Evolutionary conservation across 2,797 vertebrate genomes (phyloP), one percentile per base, ranked within the genome.

Genomic region (Melanotaenia boesemani): DNA sequence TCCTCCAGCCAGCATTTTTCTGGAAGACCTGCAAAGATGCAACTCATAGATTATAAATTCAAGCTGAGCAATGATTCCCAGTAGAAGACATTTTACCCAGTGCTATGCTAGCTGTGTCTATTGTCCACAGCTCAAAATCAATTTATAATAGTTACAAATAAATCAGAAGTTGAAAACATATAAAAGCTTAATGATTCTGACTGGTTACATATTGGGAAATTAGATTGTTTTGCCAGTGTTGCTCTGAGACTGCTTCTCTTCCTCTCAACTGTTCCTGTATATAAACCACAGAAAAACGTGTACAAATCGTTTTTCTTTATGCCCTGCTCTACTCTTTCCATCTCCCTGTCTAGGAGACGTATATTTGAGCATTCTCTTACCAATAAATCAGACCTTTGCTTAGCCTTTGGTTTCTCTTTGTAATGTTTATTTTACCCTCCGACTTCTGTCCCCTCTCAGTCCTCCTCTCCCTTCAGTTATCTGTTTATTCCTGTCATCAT

Each of bases 381-480:
- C 70, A 70, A 12, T 76, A 67, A 66, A 77, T 82, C 73, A 55
- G 74, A 74, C 69, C 68, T n/a, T 57, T 66, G 70, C 37, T 39
- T 64, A 65, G 70, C 59, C 56, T 41, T 62, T 81, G 26, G 26
- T 62, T 77, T 37, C 80, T 81, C 75, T 68, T 34, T 28, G 20
- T 71, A 50, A 57, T 72, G 41, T 79, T 54, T 70, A 67, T 65
- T 62, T 75, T 55, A 10, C 46, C 36, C 61, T 48, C 26, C 26
- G 26, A 50, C 37, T 70, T 55, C 60, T 0, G 26, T 26, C 26
- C 8, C 59, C 37, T 32, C 26, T 13, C 36, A 5, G 57, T 6
- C 44, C 18, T 20, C 16, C 24, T 36, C 11, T 28, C 48, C 64
- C 68, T 71, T 24, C 71, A 63, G 76, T 69, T 71, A 48, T 74